A percentile compares a stretch with the other conserved stretches of the same genome.
These are phyloP conservation scores for Zaprionus gabonicus DNA, from an alignment of 1,140 invertebrate genomes.

Conservation along the genomic window DNA sequence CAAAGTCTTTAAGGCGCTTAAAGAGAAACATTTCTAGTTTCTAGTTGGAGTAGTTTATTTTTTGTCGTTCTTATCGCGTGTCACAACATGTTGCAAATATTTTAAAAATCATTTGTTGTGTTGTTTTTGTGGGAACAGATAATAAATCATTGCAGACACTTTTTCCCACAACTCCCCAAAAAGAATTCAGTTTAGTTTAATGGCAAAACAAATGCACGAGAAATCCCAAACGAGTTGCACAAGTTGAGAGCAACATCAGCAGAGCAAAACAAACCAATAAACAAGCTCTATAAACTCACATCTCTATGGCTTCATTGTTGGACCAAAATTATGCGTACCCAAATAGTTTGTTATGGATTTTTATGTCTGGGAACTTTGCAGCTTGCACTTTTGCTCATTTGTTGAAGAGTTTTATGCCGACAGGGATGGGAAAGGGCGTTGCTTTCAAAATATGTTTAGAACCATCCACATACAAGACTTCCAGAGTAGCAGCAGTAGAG, in stretches of 20 bases:
- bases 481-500: neutral
- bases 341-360: constrained; percentile 42
- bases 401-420: constrained; percentile 43
- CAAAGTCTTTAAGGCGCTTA: neutral
- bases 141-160: constrained; percentile 60
- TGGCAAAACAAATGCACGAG: neutral
- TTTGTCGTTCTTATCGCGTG: constrained; percentile 41
- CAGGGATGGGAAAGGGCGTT: neutral
- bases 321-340: constrained; percentile 42
- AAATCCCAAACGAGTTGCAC: constrained; percentile 3
- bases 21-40: neutral
- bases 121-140: constrained; percentile 38
- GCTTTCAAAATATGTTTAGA: constrained; percentile 24
- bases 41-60: constrained; percentile 22
- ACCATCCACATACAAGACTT: constrained; percentile 3
- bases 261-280: constrained; percentile 18
- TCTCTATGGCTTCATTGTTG: constrained; percentile 33
- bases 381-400: constrained; percentile 56
- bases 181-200: constrained; percentile 5
- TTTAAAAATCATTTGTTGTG: constrained; percentile 47
- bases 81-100: constrained; percentile 49
- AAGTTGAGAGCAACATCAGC: neutral
- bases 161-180: constrained; percentile 32
- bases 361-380: constrained; percentile 61
- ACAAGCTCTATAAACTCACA: constrained; percentile 34